Percentiles rank a stretch among this genome's conserved stretches.
phyloP scores from a whole-genome alignment of 2,888 invertebrate genomes.

The Rugalucina vietnamica region DNA sequence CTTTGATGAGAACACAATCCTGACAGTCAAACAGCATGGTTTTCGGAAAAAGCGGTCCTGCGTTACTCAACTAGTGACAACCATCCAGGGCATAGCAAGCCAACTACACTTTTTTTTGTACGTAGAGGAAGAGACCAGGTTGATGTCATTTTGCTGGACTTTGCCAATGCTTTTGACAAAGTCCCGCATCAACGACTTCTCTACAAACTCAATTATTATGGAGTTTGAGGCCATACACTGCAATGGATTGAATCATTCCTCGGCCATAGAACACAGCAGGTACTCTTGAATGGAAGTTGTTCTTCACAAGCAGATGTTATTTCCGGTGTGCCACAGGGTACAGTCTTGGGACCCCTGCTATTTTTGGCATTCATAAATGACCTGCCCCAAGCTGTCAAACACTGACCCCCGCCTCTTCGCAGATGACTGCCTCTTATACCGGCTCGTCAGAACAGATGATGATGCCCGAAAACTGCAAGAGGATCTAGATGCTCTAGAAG shows the following conservation, averaged over 20 bases:
- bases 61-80: not conserved
- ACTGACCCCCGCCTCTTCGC: constrained; percentile 8
- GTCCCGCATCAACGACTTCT: not conserved
- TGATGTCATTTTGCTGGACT: not conserved
- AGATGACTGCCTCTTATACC: not conserved
- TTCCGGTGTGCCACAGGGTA: not conserved
- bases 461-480: not conserved
- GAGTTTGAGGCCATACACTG: not conserved
- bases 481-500: constrained; percentile 1
- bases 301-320: not conserved
- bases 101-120: not conserved
- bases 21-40: constrained; percentile 3
- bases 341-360: not conserved
- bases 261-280: not conserved
- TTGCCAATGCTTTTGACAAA: not conserved
- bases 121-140: constrained; percentile 8
- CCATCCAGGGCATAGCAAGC: not conserved
- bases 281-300: not conserved
- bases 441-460: not conserved
- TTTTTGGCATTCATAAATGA: not conserved
- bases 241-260: too few relatives aligned
- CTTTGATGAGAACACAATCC: not conserved
- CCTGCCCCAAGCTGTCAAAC: not conserved
- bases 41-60: not conserved
- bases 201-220: not conserved